phyloP scores from a whole-genome alignment of 2,888 invertebrate genomes.

The Patella ulyssiponensis region DNA sequence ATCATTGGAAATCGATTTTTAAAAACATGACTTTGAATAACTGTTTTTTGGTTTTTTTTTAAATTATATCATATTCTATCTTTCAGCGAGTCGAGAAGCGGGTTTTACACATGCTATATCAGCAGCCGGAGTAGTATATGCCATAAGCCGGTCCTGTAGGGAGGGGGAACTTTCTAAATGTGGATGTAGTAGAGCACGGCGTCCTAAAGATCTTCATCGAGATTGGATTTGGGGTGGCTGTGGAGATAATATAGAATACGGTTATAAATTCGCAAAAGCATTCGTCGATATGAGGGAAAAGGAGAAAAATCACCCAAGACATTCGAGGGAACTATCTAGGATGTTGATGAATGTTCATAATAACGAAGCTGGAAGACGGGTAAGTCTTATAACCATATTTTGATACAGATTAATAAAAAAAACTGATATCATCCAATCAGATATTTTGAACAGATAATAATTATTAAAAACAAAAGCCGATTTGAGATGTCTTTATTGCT shows the following conservation, averaged over 20 bases:
- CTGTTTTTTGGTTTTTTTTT: neutral
- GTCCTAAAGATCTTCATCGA: slow-evolving; percentile 86
- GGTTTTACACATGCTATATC: slow-evolving; percentile 77
- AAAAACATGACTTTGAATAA: too few relatives aligned
- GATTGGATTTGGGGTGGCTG: slow-evolving; percentile 99
- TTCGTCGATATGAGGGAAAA: slow-evolving; percentile 93
- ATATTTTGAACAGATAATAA: too few relatives aligned
- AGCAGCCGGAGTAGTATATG: slow-evolving; percentile 83
- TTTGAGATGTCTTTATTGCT: too few relatives aligned
- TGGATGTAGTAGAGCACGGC: slow-evolving; percentile 86
- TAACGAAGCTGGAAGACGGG: slow-evolving; percentile 97
- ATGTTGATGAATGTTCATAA: slow-evolving; percentile 97
- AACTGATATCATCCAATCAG: too few relatives aligned
- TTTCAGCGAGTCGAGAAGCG: slow-evolving; percentile 75
- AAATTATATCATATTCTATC: neutral
- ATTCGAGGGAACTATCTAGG: slow-evolving; percentile 85
- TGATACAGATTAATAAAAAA: too few relatives aligned
- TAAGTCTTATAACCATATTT: slow-evolving; percentile 74
- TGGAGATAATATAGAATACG: slow-evolving; percentile 95
- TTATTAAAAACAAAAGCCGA: too few relatives aligned
- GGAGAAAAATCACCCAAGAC: slow-evolving; percentile 83
- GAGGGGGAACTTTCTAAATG: slow-evolving; percentile 92
- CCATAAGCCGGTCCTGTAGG: slow-evolving; percentile 90
- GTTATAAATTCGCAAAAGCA: slow-evolving; percentile 87
- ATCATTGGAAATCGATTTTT: too few relatives aligned